Evolutionary conservation across 1,140 invertebrate species (phyloP), one percentile per base, ranked within the genome.

Genomic region (Ceratina calcarata): DNA sequence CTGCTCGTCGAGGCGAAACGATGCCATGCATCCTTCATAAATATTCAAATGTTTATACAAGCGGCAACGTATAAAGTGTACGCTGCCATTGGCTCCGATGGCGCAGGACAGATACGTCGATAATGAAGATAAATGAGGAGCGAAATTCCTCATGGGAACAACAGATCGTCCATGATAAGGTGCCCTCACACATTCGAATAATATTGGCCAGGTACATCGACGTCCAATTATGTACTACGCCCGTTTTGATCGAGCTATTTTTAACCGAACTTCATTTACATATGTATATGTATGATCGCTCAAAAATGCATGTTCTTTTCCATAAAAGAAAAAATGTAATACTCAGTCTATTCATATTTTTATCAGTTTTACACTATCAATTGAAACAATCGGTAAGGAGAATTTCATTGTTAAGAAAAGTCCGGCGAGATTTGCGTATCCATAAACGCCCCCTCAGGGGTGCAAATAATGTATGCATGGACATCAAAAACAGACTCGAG

Each of bases 111-210:
- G 83, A 76, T 69, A 85, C 76, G 85, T 37, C 85, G 83, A 86
- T 86, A 86, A 86, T 86, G 85, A 85, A 86, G 85, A 86, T 85
- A 83, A 86, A 86, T 77, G 83, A 86, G 84, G 82, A 85, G 73
- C 72, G 76, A 86, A 86, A 73, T 79, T 86, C 73, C 83, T 80
- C 83, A 76, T 80, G 85, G 83, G 83, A 85, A 80, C 85, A 76
- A 78, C 72, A 80, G 85, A 86, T 86, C 83, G 76, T 58, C 60
- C 55, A 62, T 66, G 83, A 85, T 85, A 81, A 24, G 60, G 66
- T 58, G 62, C 32, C 61, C 10, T 49, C 68, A 27, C 68, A 53
- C 61, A 45, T 55, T 66, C 37, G 37, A 58, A 72, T 65, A 68
- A 81, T 80, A 66, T 64, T 57, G 16, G 82, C 49, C 67, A 64